Evolutionary conservation across 2,797 vertebrate genomes (phyloP), one percentile per base, ranked within the genome.

Genomic region (Scolopax bukidnonensis): DNA sequence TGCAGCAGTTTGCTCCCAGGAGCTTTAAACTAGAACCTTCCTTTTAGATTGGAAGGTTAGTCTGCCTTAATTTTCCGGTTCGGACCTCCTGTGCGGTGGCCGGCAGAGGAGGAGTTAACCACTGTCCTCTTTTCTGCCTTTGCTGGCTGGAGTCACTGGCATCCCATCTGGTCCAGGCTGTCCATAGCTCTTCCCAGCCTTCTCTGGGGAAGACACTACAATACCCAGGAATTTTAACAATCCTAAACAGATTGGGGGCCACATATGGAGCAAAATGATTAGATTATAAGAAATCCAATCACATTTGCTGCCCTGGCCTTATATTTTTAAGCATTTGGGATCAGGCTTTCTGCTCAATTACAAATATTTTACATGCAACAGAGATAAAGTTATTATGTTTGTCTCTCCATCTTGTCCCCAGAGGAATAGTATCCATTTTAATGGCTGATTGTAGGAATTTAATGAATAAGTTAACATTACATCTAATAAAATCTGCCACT

Each of bases 131-230:
- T 95, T 94, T 96, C 87, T 87, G 96, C 59, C 85, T 81, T 81
- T 73, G 73, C 94, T 95, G 93, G 96, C 96, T 95, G 83, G 50
- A 93, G 50, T 88, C 75, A 48, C 93, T 88, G 89, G 47, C 94
- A 81, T 89, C 93, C 98, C 99, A 99, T 99, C 98, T 99, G 98
- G 98, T 98, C 97, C 95, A 92, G 97, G 93, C 97, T 97, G 96
- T 94, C 94, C 64, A 0, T 51, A 96, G 91, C 75, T 74, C 93
- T 96, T 96, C 95, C 84, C 75, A 18, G 87, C 12, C 1, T 80
- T 96, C 98, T 97, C 98, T 91, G 88, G 98, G 98, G 98, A 98
- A 93, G 81, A 73, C 88, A 74, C 95, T 76, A 91, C 97, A 97
- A 97, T 97, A 98, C 97, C 97, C 96, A 97, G 93, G 96, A 96